Conservation (phyloP, 2,797 vertebrate species). For the Anolis apletophallus region DNA sequence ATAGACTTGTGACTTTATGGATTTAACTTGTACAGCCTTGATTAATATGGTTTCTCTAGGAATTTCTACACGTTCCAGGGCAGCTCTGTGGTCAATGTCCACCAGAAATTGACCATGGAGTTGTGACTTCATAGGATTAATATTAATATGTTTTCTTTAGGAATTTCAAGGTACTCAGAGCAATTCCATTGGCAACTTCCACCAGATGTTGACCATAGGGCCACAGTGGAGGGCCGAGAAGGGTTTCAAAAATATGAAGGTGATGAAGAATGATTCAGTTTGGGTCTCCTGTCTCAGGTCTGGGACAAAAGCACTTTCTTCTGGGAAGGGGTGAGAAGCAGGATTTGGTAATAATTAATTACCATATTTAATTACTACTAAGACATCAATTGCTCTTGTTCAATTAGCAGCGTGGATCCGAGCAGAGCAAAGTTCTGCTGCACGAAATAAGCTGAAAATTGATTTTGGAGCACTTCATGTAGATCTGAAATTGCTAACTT, state of each 20-base stretch:
- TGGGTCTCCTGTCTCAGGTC: constrained; percentile 65
- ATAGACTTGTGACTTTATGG: no score
- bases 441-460: constrained; percentile 87
- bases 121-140: no score
- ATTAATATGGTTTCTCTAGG: no score
- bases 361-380: constrained; percentile 86
- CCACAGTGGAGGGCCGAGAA: constrained; percentile 18
- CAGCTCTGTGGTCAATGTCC: no score
- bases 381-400: constrained; percentile 88
- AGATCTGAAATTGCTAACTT: constrained; percentile 76
- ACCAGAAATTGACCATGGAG: no score
- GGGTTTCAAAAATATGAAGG: constrained; percentile 67
- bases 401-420: constrained; percentile 84
- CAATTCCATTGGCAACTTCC: no score
- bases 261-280: constrained; percentile 78
- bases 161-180: no score
- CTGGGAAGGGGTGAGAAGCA: constrained; percentile 38
- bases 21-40: no score
- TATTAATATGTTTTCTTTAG: no score
- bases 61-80: no score
- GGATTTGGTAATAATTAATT: constrained; percentile 86
- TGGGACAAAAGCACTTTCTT: constrained; percentile 74
- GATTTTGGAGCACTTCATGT: constrained; percentile 79
- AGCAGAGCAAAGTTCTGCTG: constrained; percentile 78
- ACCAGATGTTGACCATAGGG: no score